Percentiles rank a stretch among this genome's conserved stretches.
phyloP scores from a whole-genome alignment of 2,797 vertebrate genomes.

The Siniperca scherzeri region DNA sequence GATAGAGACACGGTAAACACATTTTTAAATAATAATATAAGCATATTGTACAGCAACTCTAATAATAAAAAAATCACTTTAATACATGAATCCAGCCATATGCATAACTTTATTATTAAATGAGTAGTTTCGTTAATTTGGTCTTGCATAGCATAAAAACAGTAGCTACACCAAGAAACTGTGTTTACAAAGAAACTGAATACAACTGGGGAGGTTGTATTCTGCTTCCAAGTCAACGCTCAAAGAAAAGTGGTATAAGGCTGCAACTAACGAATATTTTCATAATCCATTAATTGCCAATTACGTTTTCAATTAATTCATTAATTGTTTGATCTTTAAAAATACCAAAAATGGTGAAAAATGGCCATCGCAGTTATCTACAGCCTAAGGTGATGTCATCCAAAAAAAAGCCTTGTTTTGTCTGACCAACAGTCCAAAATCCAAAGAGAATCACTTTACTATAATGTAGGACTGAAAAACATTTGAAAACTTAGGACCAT shows the following conservation, averaged over 20 bases:
- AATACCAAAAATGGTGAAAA: too few species aligned
- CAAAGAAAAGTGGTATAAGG: background rate
- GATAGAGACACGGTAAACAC: background rate
- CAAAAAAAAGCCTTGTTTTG: too few species aligned
- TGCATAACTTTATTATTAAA: too few species aligned
- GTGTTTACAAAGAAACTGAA: background rate
- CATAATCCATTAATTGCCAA: background rate
- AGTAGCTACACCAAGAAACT: slow-evolving; percentile 1
- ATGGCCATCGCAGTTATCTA: background rate
- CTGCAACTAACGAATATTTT: background rate
- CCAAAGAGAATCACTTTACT: background rate
- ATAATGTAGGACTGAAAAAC: background rate
- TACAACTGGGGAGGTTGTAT: background rate
- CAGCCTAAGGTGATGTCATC: background rate
- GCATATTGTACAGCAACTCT: background rate
- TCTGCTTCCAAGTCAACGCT: background rate
- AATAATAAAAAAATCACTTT: background rate
- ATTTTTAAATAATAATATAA: background rate
- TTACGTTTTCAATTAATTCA: background rate
- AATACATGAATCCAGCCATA: background rate
- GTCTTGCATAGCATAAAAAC: background rate
- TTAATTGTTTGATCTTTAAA: background rate
- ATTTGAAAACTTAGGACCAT: background rate
- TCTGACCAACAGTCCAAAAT: background rate
- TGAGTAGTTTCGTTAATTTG: background rate